Conservation (phyloP, 2,888 invertebrate genomes). For the Aromia moschata region DNA sequence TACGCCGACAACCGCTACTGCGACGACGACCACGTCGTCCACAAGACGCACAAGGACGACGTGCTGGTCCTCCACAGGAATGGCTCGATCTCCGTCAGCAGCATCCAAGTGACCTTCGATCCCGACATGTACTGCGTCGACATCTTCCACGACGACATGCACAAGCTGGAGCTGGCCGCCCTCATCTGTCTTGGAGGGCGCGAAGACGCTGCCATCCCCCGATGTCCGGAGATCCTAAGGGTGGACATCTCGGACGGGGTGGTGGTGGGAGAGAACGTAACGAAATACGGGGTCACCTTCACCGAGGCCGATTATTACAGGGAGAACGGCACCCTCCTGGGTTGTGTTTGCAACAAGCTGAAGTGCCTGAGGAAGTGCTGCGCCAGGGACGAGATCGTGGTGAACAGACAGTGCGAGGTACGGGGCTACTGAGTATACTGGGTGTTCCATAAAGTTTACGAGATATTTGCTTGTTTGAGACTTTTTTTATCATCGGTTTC, state of each 20-base stretch:
- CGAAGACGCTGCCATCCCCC: not conserved
- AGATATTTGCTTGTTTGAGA: too few species aligned
- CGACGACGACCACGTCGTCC: not conserved
- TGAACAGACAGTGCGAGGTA: slow-evolving; percentile 13
- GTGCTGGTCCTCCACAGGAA: not conserved
- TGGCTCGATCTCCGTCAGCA: slow-evolving; percentile 3
- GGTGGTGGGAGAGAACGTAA: not conserved
- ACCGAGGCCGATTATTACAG: not conserved
- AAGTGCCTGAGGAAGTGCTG: slow-evolving; percentile 38
- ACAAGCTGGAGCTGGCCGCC: not conserved
- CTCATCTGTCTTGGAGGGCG: slow-evolving; percentile 7
- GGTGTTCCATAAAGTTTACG: not conserved
- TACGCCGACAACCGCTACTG: slow-evolving; percentile 6
- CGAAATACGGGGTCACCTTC: slow-evolving; percentile 4
- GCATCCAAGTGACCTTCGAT: slow-evolving; percentile 3
- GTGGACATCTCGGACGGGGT: slow-evolving; percentile 1
- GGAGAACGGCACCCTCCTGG: not conserved
- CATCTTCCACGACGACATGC: slow-evolving; percentile 9
- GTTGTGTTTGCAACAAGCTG: slow-evolving; percentile 10
- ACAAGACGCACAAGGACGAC: slow-evolving; percentile 7
- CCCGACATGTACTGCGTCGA: slow-evolving; percentile 13
- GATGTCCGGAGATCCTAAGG: not conserved
- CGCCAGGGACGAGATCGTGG: slow-evolving; percentile 26
- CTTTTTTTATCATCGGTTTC: too few species aligned
- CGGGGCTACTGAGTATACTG: not conserved